Base-by-base conservation (phyloP, 2,888 invertebrate genomes). In the Eretmocerus hayati region DNA sequence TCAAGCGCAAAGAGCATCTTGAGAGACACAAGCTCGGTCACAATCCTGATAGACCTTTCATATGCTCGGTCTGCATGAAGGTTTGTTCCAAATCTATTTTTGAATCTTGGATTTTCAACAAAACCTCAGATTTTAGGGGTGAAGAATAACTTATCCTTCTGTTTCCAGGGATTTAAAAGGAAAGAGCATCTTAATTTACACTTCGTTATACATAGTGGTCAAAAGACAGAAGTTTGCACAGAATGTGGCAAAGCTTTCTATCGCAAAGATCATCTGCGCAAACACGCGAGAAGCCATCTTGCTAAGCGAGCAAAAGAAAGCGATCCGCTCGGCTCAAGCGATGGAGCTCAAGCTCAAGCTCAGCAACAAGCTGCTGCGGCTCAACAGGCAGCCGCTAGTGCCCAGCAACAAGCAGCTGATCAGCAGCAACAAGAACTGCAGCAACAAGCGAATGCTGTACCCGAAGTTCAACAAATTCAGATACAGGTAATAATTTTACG, bases 171-270 rank as follows among this genome's bases (percentile, higher is more conserved):
- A 9, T 87, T 87, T 73, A 87, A 88, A 68, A 78, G 88, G 49
- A 83, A 87, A 67, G 88, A 89, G 65, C 88, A 89, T 62, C 77
- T 89, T 62, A 87, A 87, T 70, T 77, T 88, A 55, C 89, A 89
- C 72, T 83, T 84, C 59, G 87, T 88, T 59, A 89, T 88, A 67
- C 89, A 89, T 74, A 86, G 87, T 46, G 88, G 88, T 30, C 83
- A 86, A 67, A 88, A 88, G 73, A 87, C 85, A 5, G 87, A 88
- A 69, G 81, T 85, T 55, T 87, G 87, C 66, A 77, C 75, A 30
- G 83, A 85, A 65, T 87, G 87, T 61, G 85, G 85, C 36, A 87
- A 87, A 71, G 85, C 85, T 30, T 85, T 85, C 68, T 86, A 86
- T 66, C 77, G 87, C 45, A 87, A 87, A 64, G 88, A 88, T 66